Conservation (phyloP, 2,113 vertebrate species). For the Lophochroa leadbeateri region DNA sequence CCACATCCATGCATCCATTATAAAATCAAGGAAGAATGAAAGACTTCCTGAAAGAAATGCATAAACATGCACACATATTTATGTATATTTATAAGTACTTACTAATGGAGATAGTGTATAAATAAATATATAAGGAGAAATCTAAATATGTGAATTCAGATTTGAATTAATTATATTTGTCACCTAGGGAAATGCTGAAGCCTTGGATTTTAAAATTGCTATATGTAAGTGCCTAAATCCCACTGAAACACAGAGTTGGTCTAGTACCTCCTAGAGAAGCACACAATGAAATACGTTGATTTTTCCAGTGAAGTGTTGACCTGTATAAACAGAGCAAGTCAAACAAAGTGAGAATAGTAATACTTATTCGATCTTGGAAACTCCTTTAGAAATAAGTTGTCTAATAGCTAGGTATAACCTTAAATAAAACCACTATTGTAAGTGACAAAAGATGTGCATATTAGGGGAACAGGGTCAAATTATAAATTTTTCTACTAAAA, state of each 20-base stretch:
- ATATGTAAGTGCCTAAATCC: constrained; percentile 1
- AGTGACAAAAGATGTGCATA: not conserved
- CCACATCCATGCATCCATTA: not conserved
- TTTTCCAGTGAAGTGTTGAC: not conserved
- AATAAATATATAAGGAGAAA: not conserved
- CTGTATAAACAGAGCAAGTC: not conserved
- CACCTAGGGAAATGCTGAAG: not conserved
- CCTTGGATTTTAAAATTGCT: not conserved
- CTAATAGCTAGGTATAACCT: not conserved
- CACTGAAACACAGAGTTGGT: not conserved
- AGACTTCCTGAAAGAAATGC: not conserved
- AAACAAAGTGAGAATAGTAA: not conserved
- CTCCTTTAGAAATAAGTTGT: not conserved
- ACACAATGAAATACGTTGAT: not conserved
- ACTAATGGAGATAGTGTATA: not conserved
- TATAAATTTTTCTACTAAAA: not conserved
- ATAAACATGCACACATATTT: not conserved
- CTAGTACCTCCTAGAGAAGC: not conserved
- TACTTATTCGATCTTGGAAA: not conserved
- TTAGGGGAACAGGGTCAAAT: not conserved
- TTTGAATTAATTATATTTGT: not conserved
- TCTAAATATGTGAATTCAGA: not conserved
- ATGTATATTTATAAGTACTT: not conserved
- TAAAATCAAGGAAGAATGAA: not conserved
- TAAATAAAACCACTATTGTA: not conserved